These are phyloP conservation scores for Tipula helvola DNA, from an alignment of 2,888 invertebrate genomes.

Conservation along the genomic window DNA sequence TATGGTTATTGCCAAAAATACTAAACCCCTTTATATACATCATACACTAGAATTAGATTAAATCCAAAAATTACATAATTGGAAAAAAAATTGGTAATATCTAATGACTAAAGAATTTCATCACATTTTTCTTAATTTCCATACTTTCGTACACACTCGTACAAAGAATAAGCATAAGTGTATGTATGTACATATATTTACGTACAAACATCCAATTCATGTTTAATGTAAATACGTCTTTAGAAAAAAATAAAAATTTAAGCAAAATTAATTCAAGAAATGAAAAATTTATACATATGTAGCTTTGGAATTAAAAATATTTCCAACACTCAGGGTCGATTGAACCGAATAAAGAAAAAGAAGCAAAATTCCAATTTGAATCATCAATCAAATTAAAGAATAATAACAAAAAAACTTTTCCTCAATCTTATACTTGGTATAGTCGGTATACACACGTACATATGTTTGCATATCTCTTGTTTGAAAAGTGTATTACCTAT, in stretches of 20 bases:
- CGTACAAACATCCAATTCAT: not conserved
- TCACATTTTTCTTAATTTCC: too few species aligned
- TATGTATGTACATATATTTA: not conserved
- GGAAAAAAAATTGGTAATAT: too few species aligned
- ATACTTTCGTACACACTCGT: too few species aligned
- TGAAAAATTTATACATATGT: not conserved
- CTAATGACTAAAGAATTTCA: too few species aligned
- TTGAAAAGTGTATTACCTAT: not conserved
- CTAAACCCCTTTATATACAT: too few species aligned
- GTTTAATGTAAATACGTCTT: not conserved
- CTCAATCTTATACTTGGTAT: not conserved
- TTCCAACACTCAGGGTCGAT: not conserved
- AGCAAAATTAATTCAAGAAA: not conserved
- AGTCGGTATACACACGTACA: not conserved
- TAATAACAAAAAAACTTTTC: not conserved
- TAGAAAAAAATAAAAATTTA: not conserved
- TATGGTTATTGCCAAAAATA: too few species aligned
- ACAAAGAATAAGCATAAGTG: too few species aligned
- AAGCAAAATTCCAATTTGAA: not conserved
- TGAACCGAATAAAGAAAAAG: not conserved
- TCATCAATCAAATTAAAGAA: not conserved
- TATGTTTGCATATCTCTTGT: not conserved
- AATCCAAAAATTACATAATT: too few species aligned
- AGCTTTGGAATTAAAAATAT: not conserved
- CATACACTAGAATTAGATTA: too few species aligned